Conservation (phyloP, 1,140 invertebrate genomes). For the Dysdera silvatica region DNA sequence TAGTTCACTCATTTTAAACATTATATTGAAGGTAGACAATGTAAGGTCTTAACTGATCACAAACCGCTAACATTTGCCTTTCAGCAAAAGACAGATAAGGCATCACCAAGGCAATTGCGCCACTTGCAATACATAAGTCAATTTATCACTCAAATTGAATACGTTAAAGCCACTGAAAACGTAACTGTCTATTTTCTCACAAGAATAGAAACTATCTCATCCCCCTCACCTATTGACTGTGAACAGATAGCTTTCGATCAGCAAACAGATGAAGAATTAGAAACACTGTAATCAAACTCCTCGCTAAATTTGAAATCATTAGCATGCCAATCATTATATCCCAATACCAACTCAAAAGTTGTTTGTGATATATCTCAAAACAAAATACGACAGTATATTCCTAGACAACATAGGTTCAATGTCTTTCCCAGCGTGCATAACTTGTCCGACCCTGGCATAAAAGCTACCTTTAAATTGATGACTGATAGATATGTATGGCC, state of each 20-base stretch:
- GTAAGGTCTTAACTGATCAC: constrained; percentile 37
- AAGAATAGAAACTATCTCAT: neutral
- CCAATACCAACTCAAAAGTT: neutral
- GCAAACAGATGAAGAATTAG: constrained; percentile 9
- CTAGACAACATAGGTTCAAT: neutral
- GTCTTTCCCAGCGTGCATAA: constrained; percentile 14
- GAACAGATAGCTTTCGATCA: constrained; percentile 4
- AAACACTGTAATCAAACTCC: neutral
- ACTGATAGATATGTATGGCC: constrained; percentile 16
- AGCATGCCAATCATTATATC: too few relatives aligned
- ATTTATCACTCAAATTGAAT: constrained; percentile 40
- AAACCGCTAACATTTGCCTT: constrained; percentile 36
- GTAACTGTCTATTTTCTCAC: constrained; percentile 18
- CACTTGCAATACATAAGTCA: constrained; percentile 43
- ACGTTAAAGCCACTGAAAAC: constrained; percentile 41
- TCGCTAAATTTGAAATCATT: neutral
- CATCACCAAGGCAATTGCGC: constrained; percentile 31
- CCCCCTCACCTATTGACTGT: neutral
- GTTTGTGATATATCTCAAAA: constrained; percentile 15
- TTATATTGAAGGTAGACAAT: constrained; percentile 36
- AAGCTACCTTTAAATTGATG: constrained; percentile 1
- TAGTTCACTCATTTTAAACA: constrained; percentile 36
- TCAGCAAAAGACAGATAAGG: constrained; percentile 15
- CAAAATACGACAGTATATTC: constrained; percentile 4
- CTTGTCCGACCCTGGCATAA: constrained; percentile 12